Evolutionary conservation across 2,797 vertebrate species (phyloP).

Genomic region (Monodelphis domestica): DNA sequence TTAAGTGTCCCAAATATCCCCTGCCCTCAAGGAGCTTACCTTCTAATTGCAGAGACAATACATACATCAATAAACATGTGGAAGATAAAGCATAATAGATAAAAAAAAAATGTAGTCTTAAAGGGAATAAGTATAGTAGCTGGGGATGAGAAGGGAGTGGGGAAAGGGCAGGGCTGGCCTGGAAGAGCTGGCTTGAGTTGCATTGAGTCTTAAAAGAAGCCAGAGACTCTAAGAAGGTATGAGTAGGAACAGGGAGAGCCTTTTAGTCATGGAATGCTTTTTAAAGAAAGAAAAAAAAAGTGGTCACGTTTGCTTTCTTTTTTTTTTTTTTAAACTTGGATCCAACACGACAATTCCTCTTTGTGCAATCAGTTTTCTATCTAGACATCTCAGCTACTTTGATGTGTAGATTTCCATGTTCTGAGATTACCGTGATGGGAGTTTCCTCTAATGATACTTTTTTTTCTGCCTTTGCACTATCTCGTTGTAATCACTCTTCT

Average conservation of each 20-base stretch:
- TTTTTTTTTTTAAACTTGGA: neutral
- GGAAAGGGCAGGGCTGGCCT: neutral
- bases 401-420: fast-evolving
- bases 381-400: neutral
- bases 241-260: neutral
- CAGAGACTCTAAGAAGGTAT: neutral
- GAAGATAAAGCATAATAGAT: neutral
- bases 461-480: neutral
- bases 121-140: neutral
- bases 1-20: neutral
- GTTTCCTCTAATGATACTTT: neutral
- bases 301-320: neutral
- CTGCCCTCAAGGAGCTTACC: neutral
- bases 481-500: neutral
- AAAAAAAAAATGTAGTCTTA: neutral
- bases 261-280: neutral
- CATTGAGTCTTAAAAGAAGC: neutral
- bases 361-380: neutral
- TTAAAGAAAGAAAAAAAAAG: neutral
- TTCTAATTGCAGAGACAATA: neutral
- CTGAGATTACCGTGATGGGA: neutral
- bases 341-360: neutral
- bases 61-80: neutral
- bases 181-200: neutral
- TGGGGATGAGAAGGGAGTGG: neutral